phyloP scores from a whole-genome alignment of 2,797 vertebrate species.

The Sciurus carolinensis region DNA sequence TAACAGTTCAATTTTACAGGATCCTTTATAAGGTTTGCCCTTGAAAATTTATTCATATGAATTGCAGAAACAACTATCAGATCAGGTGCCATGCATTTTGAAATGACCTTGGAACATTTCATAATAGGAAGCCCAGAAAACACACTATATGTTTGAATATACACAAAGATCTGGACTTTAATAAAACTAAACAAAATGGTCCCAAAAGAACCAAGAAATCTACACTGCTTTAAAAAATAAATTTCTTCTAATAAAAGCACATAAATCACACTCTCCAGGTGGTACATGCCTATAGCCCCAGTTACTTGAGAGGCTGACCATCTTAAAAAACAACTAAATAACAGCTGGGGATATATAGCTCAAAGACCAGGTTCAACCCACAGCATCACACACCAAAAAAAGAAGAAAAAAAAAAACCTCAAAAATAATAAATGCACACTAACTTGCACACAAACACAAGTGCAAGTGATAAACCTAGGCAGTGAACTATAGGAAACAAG shows the following conservation, averaged over 20 bases:
- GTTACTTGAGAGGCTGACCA: no score
- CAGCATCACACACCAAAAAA: no score
- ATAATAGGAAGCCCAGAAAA: background rate
- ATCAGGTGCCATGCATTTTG: background rate
- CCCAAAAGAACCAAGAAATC: background rate
- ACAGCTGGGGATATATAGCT: no score
- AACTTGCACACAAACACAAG: background rate
- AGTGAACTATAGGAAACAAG: background rate
- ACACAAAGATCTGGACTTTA: background rate
- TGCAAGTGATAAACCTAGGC: background rate
- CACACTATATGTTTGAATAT: background rate
- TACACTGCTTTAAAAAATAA: background rate
- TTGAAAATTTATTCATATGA: slow-evolving; percentile 1
- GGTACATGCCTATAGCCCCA: no score
- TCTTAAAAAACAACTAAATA: no score
- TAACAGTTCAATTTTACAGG: background rate
- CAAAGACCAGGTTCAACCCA: no score
- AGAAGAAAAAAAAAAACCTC: no score
- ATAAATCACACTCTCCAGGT: no score
- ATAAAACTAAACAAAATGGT: slow-evolving; percentile 17
- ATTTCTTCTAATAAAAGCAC: no score
- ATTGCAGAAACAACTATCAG: background rate
- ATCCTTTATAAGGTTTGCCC: background rate
- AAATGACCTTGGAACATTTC: background rate
- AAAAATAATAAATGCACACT: background rate